These are phyloP conservation scores for Salvelinus sp. DNA, from an alignment of 2,113 vertebrate genomes.

Conservation along the genomic window DNA sequence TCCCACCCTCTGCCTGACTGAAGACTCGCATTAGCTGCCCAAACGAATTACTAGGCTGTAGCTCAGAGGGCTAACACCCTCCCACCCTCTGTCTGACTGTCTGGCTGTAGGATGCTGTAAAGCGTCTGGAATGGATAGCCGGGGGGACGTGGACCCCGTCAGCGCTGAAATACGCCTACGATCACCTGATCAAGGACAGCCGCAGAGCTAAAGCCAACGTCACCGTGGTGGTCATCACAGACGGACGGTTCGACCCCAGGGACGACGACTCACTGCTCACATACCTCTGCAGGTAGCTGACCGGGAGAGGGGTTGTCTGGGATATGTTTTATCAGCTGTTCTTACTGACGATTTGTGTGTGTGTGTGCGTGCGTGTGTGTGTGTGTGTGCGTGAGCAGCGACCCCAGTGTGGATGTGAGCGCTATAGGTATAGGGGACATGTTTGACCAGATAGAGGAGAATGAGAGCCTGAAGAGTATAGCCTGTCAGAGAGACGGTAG, in stretches of 20 bases:
- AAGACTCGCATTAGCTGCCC: too few species aligned
- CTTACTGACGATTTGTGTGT: conserved; percentile 3
- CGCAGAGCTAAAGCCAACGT: conserved; percentile 86
- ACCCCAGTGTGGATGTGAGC: conserved; percentile 76
- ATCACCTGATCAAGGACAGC: conserved; percentile 89
- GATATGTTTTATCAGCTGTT: background rate
- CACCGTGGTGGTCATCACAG: conserved; percentile 93
- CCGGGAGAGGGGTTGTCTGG: background rate
- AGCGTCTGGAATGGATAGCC: conserved; percentile 94
- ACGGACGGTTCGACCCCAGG: conserved; percentile 92
- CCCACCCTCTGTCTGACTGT: conserved; percentile 32
- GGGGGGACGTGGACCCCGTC: conserved; percentile 97
- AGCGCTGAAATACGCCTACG: conserved; percentile 92
- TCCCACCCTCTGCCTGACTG: too few species aligned
- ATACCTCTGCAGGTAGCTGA: conserved; percentile 80
- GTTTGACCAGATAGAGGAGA: conserved; percentile 86
- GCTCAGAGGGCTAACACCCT: background rate
- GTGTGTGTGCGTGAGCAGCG: conserved; percentile 26
- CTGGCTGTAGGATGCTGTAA: conserved; percentile 80
- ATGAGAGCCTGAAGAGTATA: conserved; percentile 88
- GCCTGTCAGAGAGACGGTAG: conserved; percentile 78
- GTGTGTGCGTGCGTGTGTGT: conserved; percentile 12
- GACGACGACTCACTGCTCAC: conserved; percentile 84
- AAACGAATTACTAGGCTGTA: too few species aligned
- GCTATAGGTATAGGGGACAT: conserved; percentile 98